Percentiles rank a stretch among this genome's conserved stretches.
Conservation (phyloP, 2,113 vertebrate species). For the Laticauda colubrina region DNA sequence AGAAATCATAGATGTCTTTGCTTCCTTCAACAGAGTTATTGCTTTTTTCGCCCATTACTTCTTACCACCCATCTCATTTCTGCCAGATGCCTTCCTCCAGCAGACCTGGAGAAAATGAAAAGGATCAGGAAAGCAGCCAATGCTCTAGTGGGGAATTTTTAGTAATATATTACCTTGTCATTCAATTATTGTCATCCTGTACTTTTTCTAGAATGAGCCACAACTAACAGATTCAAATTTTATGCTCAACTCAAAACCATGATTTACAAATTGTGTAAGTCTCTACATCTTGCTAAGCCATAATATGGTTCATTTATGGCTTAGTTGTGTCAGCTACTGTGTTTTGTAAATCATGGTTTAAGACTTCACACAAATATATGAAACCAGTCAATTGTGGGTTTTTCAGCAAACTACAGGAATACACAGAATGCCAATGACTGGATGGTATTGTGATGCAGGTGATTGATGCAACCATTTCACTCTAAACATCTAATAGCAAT, state of each 20-base stretch:
- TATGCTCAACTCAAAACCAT: neutral
- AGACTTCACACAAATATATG: neutral
- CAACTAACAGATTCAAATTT: neutral
- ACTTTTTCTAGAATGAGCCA: neutral
- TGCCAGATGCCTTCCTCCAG: neutral
- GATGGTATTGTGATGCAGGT: neutral
- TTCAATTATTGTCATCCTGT: neutral
- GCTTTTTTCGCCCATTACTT: neutral
- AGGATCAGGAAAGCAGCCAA: neutral
- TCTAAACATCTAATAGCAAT: neutral
- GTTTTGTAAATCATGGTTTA: neutral
- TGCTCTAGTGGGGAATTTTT: neutral
- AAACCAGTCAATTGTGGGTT: neutral
- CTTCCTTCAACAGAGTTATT: neutral
- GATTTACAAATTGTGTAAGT: neutral
- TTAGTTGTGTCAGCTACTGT: neutral
- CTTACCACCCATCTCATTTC: no score
- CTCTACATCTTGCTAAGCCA: neutral
- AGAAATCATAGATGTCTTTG: neutral
- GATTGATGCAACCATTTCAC: neutral
- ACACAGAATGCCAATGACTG: neutral
- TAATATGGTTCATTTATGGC: neutral
- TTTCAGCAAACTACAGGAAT: neutral
- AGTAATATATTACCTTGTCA: neutral
- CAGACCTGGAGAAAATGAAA: neutral